phyloP scores from a whole-genome alignment of 2,113 vertebrate species.

The Rhynchomys soricoides region DNA sequence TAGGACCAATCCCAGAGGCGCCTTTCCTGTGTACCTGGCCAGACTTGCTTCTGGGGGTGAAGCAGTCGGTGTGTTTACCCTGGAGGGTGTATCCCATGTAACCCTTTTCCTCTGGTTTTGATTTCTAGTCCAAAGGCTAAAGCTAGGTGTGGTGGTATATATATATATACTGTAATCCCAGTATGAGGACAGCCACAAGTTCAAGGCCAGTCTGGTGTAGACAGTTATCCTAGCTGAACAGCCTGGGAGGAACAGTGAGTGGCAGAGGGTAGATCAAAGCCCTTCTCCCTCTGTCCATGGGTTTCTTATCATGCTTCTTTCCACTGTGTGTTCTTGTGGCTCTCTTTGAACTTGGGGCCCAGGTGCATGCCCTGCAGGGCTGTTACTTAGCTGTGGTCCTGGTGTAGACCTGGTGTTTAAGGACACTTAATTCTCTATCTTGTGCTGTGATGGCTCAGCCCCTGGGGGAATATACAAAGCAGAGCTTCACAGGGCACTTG shows the following conservation, averaged over 20 bases:
- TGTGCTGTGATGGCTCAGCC: neutral
- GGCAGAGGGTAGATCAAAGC: neutral
- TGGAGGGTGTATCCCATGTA: rapidly evolving
- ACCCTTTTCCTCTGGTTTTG: neutral
- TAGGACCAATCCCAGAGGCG: neutral
- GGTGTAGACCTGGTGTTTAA: neutral
- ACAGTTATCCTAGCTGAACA: neutral
- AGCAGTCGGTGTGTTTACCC: neutral
- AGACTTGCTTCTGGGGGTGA: neutral
- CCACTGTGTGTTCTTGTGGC: neutral
- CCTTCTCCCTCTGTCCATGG: neutral
- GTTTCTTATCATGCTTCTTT: too few relatives aligned
- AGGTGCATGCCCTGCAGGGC: rapidly evolving
- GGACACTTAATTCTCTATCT: neutral
- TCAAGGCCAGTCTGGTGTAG: neutral
- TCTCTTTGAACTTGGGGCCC: rapidly evolving
- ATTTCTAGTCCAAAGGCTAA: neutral
- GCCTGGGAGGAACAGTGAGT: too few relatives aligned
- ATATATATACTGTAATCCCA: neutral
- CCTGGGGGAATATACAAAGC: rapidly evolving
- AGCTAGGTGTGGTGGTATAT: neutral
- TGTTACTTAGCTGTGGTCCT: neutral
- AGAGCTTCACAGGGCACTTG: neutral
- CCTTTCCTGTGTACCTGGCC: neutral
- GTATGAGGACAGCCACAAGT: too few relatives aligned